phyloP scores from a whole-genome alignment of 2,113 vertebrate species.

The Pungitius pungitius region DNA sequence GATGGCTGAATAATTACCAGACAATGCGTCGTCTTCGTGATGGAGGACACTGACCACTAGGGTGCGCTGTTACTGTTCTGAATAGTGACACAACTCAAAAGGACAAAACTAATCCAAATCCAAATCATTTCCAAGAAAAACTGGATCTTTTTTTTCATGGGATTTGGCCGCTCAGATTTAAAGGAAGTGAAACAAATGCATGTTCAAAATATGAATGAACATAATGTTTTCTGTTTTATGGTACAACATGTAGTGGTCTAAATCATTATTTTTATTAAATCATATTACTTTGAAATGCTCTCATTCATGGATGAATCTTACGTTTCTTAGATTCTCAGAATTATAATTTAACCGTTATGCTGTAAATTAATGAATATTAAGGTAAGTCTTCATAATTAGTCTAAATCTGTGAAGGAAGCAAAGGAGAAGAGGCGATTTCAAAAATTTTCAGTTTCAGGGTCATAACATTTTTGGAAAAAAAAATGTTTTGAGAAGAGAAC shows the following conservation, averaged over 20 bases:
- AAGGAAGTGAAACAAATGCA: conserved; percentile 26
- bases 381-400: neutral
- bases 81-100: neutral
- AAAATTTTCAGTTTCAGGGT: neutral
- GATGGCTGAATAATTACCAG: neutral
- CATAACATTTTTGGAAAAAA: neutral
- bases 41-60: conserved; percentile 25
- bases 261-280: neutral
- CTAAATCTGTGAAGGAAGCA: neutral
- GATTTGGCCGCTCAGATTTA: neutral
- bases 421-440: neutral
- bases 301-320: neutral
- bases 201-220: neutral
- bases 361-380: neutral
- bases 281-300: neutral
- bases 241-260: neutral
- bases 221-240: neutral
- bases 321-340: neutral
- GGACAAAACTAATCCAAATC: neutral
- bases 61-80: conserved; percentile 21
- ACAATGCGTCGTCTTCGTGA: neutral
- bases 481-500: neutral
- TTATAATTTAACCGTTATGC: neutral
- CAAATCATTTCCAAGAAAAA: neutral
- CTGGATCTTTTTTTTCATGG: neutral